Base-by-base conservation (phyloP, 2,797 vertebrate genomes). In the Gambelia wislizenii region DNA sequence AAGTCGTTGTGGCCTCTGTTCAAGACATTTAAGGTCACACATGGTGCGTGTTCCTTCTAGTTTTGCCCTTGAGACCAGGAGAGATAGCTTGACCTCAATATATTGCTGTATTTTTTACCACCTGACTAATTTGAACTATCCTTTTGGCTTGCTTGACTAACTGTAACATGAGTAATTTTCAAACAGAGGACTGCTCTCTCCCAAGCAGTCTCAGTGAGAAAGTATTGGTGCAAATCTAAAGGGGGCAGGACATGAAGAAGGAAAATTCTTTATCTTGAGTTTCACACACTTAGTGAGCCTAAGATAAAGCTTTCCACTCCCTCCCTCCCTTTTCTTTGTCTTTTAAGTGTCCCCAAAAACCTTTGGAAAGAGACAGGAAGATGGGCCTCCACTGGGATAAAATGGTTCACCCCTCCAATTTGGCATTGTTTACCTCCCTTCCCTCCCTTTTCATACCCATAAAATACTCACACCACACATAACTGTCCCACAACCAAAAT, bases 211-310 rank as follows among this genome's bases (percentile, higher is more conserved):
- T 90, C 83, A 59, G 90, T 88, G 75, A 83, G 89, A 90, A 89
- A 91, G 80, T 84, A 42, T 52, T 64, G 61, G 90, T 0, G 0
- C 87, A 94, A 90, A 76, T 83, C 77, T 61, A 49, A 91, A 9
- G 90, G 85, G 83, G 36, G n/a, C 84, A 95, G 92, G 90, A 94
- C 93, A 91, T 82, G 2, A 91, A 93, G 84, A 93, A 91, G 85
- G 10, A 91, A 89, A 93, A 92, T 69, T 82, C 47, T 94, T 94
- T 87, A 92, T 91, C 69, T 90, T 89, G 91, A 33, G 18, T 54
- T 87, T 89, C 84, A 89, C 39, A 79, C 30, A 88, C 13, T 36
- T 33, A 67, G 2, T 85, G 33, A 90, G 13, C 22, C 27, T 36
- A 89, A 4, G 20, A 85, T 10, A 92, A 7, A 6, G 52, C 0